Conservation (phyloP, 1,140 invertebrate genomes). For the Neomicropteryx cornuta region DNA sequence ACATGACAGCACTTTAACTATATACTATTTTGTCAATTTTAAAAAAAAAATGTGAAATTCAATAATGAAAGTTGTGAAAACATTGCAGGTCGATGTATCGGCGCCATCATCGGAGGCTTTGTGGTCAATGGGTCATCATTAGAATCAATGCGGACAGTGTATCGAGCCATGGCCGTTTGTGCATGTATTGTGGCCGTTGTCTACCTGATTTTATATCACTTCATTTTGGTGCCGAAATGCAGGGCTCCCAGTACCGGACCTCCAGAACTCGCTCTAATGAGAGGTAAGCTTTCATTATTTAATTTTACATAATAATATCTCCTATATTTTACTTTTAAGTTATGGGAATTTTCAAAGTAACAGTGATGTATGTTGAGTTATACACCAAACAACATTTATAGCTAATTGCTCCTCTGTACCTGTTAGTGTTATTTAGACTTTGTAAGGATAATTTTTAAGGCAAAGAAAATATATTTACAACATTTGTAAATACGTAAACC, state of each 20-base stretch:
- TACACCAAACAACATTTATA: too few relatives aligned
- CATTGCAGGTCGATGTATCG: constrained; percentile 48
- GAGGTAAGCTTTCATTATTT: constrained; percentile 10
- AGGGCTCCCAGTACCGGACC: constrained; percentile 46
- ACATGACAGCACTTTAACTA: too few relatives aligned
- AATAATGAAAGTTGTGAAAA: too few relatives aligned
- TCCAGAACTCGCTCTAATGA: constrained; percentile 35
- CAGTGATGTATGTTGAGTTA: too few relatives aligned
- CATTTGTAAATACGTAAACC: too few relatives aligned
- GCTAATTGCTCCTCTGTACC: too few relatives aligned
- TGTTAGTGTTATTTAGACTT: too few relatives aligned
- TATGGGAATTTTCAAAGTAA: neutral
- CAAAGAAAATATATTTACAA: too few relatives aligned
- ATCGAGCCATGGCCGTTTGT: constrained; percentile 47
- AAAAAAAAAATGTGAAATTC: too few relatives aligned
- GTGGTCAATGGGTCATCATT: constrained; percentile 27
- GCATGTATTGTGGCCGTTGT: constrained; percentile 48
- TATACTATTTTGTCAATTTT: too few relatives aligned
- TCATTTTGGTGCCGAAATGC: constrained; percentile 56
- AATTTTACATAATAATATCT: neutral
- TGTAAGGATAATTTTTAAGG: too few relatives aligned
- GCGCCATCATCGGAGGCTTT: constrained; percentile 48
- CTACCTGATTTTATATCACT: constrained; percentile 60
- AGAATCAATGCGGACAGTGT: constrained; percentile 31
- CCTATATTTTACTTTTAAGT: neutral